Percentiles rank a stretch among this genome's conserved stretches.
phyloP scores from a whole-genome alignment of 2,797 vertebrate genomes.

The Benthosema pterotum region DNA sequence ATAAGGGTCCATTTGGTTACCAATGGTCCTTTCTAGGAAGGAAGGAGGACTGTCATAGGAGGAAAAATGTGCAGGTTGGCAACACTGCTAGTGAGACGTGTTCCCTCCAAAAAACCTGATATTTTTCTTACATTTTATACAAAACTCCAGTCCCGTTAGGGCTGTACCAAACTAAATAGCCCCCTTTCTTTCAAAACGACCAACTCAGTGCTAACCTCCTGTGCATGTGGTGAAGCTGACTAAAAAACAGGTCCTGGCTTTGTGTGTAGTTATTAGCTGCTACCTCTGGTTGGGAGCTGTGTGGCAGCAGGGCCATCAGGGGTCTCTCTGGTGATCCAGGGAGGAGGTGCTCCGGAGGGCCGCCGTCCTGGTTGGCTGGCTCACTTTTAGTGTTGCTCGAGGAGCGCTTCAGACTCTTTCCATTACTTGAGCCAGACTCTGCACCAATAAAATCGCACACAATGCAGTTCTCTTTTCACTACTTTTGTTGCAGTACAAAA shows the following conservation, averaged over 20 bases:
- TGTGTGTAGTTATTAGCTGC: neutral
- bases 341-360: conserved; percentile 82
- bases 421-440: conserved; percentile 66
- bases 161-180: too few relatives aligned
- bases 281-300: conserved; percentile 78
- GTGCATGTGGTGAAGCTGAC: neutral
- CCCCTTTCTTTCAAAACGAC: too few relatives aligned
- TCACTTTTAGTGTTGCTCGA: conserved; percentile 78
- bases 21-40: too few relatives aligned
- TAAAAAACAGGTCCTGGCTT: neutral
- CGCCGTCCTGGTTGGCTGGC: conserved; percentile 65
- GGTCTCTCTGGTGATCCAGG: conserved; percentile 83
- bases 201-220: too few relatives aligned
- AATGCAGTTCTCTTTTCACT: neutral
- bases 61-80: too few relatives aligned
- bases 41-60: too few relatives aligned
- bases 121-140: too few relatives aligned
- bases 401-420: conserved; percentile 77
- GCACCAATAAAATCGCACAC: conserved; percentile 6
- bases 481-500: too few relatives aligned
- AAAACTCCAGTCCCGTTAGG: too few relatives aligned
- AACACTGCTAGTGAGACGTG: too few relatives aligned
- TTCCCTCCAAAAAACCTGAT: too few relatives aligned
- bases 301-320: conserved; percentile 80
- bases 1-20: too few relatives aligned